These are phyloP conservation scores for Patagioenas fasciata DNA, from an alignment of 2,113 vertebrate genomes.

Conservation along the genomic window DNA sequence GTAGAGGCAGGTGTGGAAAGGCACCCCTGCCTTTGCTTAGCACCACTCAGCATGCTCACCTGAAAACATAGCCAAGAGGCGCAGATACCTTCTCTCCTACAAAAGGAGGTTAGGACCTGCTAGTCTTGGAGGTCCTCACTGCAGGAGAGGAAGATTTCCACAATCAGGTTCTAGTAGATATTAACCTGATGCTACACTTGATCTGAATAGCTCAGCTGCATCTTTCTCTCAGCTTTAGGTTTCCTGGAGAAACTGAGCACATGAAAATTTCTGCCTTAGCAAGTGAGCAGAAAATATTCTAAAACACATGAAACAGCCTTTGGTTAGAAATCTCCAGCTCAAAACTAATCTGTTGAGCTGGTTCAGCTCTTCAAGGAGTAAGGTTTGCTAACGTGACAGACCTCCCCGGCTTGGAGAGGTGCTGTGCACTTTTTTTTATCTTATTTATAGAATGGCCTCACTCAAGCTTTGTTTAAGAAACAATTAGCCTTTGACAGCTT, in stretches of 20 bases:
- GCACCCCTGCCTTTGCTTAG: neutral
- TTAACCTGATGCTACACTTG: neutral
- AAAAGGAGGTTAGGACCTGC: neutral
- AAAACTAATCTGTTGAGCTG: neutral
- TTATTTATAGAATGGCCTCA: neutral
- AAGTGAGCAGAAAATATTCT: neutral
- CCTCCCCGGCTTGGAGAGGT: neutral
- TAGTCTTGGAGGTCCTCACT: neutral
- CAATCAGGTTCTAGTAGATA: neutral
- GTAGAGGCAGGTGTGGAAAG: neutral
- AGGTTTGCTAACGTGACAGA: neutral
- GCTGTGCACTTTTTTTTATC: neutral
- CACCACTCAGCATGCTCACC: neutral
- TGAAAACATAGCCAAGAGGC: neutral
- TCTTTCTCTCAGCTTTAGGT: neutral
- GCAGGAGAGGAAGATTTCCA: neutral
- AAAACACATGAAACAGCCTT: neutral
- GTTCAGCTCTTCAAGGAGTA: neutral
- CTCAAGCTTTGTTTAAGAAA: conserved; percentile 36
- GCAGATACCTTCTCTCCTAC: accelerated
- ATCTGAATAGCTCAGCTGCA: neutral
- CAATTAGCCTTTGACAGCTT: conserved; percentile 47
- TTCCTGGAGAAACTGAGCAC: neutral
- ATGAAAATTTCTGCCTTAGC: neutral
- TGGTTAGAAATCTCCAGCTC: neutral